Base-by-base conservation (phyloP, 2,888 invertebrate genomes). In the Minunthozetes semirufus region DNA sequence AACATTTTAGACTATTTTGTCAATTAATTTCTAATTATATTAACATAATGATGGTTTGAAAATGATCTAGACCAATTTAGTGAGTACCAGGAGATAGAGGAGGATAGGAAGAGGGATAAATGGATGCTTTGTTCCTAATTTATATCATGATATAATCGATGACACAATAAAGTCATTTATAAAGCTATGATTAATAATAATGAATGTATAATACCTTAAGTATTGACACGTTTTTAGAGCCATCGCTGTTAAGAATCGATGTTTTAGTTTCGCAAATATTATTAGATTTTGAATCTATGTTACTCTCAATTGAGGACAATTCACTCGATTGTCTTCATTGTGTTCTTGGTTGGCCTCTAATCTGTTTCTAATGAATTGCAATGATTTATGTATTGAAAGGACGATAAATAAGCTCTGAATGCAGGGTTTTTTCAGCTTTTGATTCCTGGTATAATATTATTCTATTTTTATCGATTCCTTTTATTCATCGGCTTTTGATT, bases 301-400 rank as follows among this genome's bases (percentile, higher is more conserved):
- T 63, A 63, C 33, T 63, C 63, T 63, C 63, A 63, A 63, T 63
- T 63, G 33, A 63, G 63, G 63, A 33, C 63, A 63, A 29, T 53
- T 19, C 53, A n/a, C 48, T 48, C 15, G 15, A 48, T 53, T 53
- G n/a, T 53, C 53, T 19, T 25, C 25, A 56, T 25, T 56, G 56
- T 56, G 25, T 56, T 25, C 17, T 48, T 33, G 4, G 33, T 33
- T 33, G 33, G 25, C 11, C 22, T 8, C 22, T 56, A 56, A 56
- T 56, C 56, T 56, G 56, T 25, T 56, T 56, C 56, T 63, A 33
- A 63, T 38, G 63, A 38, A 63, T n/a, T 25, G 13, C 33, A 63
- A 63, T 33, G 33, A 63, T 63, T 63, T 63, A 63, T 63, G 6
- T 29, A 13, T 38, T 56, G 46, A 17, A 48, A 48, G 13, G 13